A percentile compares a stretch with the other conserved stretches of the same genome.
These are phyloP conservation scores for Thryonomys swinderianus DNA, from an alignment of 2,113 vertebrate genomes.

Conservation along the genomic window DNA sequence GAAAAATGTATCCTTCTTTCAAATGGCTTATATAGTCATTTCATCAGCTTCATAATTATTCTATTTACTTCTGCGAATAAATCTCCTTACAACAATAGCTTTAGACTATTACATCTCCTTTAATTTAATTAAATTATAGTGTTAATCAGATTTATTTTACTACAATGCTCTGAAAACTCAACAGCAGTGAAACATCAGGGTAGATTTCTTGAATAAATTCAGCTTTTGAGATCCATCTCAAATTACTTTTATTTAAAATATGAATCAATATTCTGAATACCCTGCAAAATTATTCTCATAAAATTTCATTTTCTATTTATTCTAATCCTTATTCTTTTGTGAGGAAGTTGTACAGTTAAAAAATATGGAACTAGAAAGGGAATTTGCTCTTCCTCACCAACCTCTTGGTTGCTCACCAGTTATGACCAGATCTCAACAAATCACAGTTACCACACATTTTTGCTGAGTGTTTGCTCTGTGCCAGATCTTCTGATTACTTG, in stretches of 20 bases:
- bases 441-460: not conserved
- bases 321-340: not conserved
- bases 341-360: slow-evolving; percentile 24
- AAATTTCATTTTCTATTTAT: slow-evolving; percentile 7
- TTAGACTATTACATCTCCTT: slow-evolving; percentile 63
- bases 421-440: slow-evolving; percentile 7
- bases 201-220: slow-evolving; percentile 40
- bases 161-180: slow-evolving; percentile 5
- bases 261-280: not conserved
- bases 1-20: slow-evolving; percentile 79
- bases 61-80: slow-evolving; percentile 81
- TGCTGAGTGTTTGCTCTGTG: not conserved
- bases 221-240: slow-evolving; percentile 21
- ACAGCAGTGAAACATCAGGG: not conserved
- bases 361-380: not conserved
- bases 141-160: slow-evolving; percentile 65
- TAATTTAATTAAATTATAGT: slow-evolving; percentile 58
- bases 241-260: slow-evolving; percentile 28
- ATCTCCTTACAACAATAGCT: slow-evolving; percentile 68
- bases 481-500: not conserved
- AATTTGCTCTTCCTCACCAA: not conserved
- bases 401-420: not conserved
- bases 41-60: slow-evolving; percentile 75
- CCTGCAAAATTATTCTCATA: slow-evolving; percentile 20
- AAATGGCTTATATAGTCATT: slow-evolving; percentile 81